Percentiles rank a stretch among this genome's conserved stretches.
Evolutionary conservation across 2,888 invertebrate genomes (phyloP).

Genomic region (Tyria jacobaeae): DNA sequence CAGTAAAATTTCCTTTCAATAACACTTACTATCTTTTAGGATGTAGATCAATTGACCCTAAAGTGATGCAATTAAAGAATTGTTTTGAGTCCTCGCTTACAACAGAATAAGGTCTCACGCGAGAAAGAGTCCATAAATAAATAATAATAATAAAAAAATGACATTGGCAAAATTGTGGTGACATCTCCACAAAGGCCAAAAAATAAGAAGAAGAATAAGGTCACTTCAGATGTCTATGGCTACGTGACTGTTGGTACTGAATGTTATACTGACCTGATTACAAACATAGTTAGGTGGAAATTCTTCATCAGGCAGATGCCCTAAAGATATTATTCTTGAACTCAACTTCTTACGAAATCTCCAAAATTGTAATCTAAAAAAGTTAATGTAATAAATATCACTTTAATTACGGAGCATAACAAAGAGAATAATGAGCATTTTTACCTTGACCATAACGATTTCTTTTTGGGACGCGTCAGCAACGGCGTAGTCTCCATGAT

Average conservation of each 20-base stretch:
- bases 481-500: slow-evolving; percentile 82
- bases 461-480: slow-evolving; percentile 72
- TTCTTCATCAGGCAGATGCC: slow-evolving; percentile 92
- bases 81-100: too few species aligned
- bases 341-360: slow-evolving; percentile 91
- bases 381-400: slow-evolving; percentile 28
- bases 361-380: slow-evolving; percentile 91
- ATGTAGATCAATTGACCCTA: neutral
- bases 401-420: slow-evolving; percentile 45
- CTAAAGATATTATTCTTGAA: slow-evolving; percentile 92
- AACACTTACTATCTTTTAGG: neutral
- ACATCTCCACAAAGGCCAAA: too few species aligned
- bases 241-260: neutral
- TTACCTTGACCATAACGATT: slow-evolving; percentile 83
- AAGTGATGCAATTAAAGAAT: neutral
- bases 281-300: slow-evolving; percentile 98
- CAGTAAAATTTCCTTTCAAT: neutral
- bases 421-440: slow-evolving; percentile 40
- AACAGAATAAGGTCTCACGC: too few species aligned
- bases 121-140: too few species aligned
- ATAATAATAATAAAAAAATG: too few species aligned
- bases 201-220: too few species aligned
- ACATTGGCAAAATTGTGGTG: too few species aligned
- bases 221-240: neutral
- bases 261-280: slow-evolving; percentile 89